These are phyloP conservation scores for Geotrypetes seraphini DNA, from an alignment of 2,797 vertebrate genomes.

Conservation along the genomic window DNA sequence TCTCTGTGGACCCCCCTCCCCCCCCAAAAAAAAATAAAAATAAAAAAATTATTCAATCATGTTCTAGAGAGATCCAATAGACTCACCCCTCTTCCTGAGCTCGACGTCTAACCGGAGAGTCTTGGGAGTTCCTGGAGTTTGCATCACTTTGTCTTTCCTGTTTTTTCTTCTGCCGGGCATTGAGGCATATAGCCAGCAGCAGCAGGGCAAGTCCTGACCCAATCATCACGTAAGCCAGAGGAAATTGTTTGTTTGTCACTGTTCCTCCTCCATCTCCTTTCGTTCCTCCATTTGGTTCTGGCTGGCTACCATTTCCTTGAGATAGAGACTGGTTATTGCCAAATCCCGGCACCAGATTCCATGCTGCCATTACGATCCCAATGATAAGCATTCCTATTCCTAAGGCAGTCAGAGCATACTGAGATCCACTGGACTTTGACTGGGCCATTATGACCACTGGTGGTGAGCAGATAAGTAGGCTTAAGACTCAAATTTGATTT, in stretches of 20 bases:
- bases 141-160: slow-evolving; percentile 26
- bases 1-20: too few relatives aligned
- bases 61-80: too few relatives aligned
- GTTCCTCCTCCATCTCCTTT: too few relatives aligned
- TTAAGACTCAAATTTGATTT: neutral
- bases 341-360: slow-evolving; percentile 76
- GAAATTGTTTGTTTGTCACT: slow-evolving; percentile 68
- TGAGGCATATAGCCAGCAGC: slow-evolving; percentile 75
- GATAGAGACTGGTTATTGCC: neutral
- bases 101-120: accelerated
- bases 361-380: slow-evolving; percentile 88
- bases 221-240: slow-evolving; percentile 79
- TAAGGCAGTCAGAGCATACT: slow-evolving; percentile 87
- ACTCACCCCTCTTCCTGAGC: slow-evolving; percentile 52
- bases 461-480: accelerated
- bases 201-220: slow-evolving; percentile 68
- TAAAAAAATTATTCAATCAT: too few relatives aligned
- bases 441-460: slow-evolving; percentile 45
- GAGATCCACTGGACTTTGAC: slow-evolving; percentile 60
- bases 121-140: slow-evolving; percentile 12
- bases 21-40: too few relatives aligned
- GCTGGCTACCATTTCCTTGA: slow-evolving; percentile 46
- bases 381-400: slow-evolving; percentile 84
- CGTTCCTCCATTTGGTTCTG: neutral
- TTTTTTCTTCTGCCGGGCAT: slow-evolving; percentile 64